Percentiles rank a stretch among this genome's conserved stretches.
Conservation (phyloP, 2,888 invertebrate species). For the Caenorhabditis afra region DNA sequence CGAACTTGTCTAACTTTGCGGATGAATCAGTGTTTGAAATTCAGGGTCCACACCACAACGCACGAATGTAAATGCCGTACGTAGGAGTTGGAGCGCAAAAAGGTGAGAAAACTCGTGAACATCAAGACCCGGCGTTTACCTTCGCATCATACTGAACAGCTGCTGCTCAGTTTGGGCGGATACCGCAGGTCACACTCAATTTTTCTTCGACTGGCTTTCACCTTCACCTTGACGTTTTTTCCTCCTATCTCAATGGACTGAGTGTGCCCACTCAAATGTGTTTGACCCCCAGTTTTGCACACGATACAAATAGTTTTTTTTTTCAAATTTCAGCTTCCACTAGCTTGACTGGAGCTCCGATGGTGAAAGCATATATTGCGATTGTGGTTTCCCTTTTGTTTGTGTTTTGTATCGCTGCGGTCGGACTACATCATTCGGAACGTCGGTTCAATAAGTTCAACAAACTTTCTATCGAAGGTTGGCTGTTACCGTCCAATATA, state of each 20-base stretch:
- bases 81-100: slow-evolving; percentile 67
- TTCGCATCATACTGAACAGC: slow-evolving; percentile 32
- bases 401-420: slow-evolving; percentile 46
- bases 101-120: slow-evolving; percentile 20
- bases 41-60: slow-evolving; percentile 9
- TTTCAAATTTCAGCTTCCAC: slow-evolving; percentile 62
- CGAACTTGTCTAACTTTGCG: not conserved
- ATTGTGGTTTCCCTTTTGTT: slow-evolving; percentile 48
- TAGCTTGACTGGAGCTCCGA: slow-evolving; percentile 59
- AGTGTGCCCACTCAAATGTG: too few species aligned
- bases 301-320: too few species aligned
- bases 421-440: slow-evolving; percentile 67
- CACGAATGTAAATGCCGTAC: slow-evolving; percentile 63
- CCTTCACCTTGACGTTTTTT: not conserved
- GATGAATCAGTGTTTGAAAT: not conserved
- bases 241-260: not conserved
- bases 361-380: slow-evolving; percentile 65
- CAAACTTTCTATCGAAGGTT: slow-evolving; percentile 63
- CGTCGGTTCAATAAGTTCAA: slow-evolving; percentile 49
- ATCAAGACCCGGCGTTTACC: slow-evolving; percentile 4
- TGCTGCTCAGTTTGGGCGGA: slow-evolving; percentile 27
- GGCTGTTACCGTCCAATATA: not conserved
- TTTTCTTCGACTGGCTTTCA: not conserved
- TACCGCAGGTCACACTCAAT: slow-evolving; percentile 1
- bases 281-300: too few species aligned